Base-by-base conservation (phyloP, 2,888 invertebrate genomes). In the Hetaerina titia region DNA sequence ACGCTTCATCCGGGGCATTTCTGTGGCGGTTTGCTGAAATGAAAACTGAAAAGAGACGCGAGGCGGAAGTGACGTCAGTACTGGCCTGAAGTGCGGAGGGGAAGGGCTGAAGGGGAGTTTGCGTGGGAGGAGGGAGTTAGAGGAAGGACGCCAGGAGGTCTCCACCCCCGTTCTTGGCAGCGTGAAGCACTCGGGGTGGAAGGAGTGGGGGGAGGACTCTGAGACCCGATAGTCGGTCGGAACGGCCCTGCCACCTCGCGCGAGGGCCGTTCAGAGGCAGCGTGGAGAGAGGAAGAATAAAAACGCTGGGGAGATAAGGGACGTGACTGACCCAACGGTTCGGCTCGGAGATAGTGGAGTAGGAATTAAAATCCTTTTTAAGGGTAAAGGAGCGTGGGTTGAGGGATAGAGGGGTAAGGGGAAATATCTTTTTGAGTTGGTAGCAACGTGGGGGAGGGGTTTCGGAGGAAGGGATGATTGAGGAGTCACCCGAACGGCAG, bases 271-370 rank as follows among this genome's bases (percentile, higher is more conserved):
- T 13, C 13, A 13, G 81, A 31, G 22, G 15, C 6, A n/a, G 69
- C 7, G 69, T n/a, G n/a, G n/a, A n/a, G n/a, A n/a, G n/a, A 7
- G 22, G 69, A 69, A 22, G 45, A 22, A 81, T 81, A 81, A 81
- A 81, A 81, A 81, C 25, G 11, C 11, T 25, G 11, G 22, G 19
- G 31, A 31, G 69, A 69, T 69, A 69, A 69, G 69, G 69, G 81
- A 81, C 81, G 81, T 81, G 81, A 81, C 81, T 81, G 81, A 81
- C 81, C 81, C 81, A 31, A 81, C 31, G 81, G 81, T 11, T 81
- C 25, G 57, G 57, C 2, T 22, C 11, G 57, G 89, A 57, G 8
- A 11, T 25, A 25, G n/a, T 4, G 87, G 25, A 45, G 11, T 25
- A 45, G n/a, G 69, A n/a, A 69, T 69, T 69, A n/a, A 57, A 57